These are phyloP conservation scores for Dexiosoma caninum DNA, from an alignment of 2,888 invertebrate species.

Conservation along the genomic window DNA sequence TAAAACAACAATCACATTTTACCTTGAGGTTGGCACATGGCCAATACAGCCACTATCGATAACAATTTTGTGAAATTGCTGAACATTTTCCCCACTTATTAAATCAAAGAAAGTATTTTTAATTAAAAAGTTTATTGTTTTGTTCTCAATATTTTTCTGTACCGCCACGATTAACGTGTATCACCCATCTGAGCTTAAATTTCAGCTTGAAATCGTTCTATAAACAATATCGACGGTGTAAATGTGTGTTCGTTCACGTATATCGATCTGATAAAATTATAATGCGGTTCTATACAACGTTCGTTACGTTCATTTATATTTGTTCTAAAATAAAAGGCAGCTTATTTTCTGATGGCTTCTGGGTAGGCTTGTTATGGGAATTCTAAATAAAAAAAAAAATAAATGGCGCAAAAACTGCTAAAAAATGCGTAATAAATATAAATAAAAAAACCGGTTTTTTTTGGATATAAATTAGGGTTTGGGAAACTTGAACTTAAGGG, in stretches of 20 bases:
- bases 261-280: conserved; percentile 1
- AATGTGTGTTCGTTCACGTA: not conserved
- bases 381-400: not conserved
- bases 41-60: conserved; percentile 18
- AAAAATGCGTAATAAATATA: not conserved
- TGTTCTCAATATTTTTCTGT: not conserved
- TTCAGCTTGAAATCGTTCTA: conserved; percentile 44
- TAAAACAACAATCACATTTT: not conserved
- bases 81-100: not conserved
- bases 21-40: conserved; percentile 38
- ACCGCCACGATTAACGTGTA: conserved; percentile 37
- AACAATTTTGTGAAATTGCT: not conserved
- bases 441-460: not conserved
- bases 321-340: not conserved
- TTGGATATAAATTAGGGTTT: too few relatives aligned
- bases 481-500: too few relatives aligned
- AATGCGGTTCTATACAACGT: not conserved
- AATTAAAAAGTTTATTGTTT: not conserved
- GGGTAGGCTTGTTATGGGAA: conserved; percentile 41
- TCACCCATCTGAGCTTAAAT: conserved; percentile 30
- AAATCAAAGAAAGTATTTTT: too few relatives aligned
- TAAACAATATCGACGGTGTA: not conserved
- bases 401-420: too few relatives aligned
- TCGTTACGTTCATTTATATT: not conserved
- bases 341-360: conserved; percentile 17